Evolutionary conservation across 2,113 vertebrate species (phyloP), one percentile per base, ranked within the genome.

Genomic region (Reinhardtius hippoglossoides): DNA sequence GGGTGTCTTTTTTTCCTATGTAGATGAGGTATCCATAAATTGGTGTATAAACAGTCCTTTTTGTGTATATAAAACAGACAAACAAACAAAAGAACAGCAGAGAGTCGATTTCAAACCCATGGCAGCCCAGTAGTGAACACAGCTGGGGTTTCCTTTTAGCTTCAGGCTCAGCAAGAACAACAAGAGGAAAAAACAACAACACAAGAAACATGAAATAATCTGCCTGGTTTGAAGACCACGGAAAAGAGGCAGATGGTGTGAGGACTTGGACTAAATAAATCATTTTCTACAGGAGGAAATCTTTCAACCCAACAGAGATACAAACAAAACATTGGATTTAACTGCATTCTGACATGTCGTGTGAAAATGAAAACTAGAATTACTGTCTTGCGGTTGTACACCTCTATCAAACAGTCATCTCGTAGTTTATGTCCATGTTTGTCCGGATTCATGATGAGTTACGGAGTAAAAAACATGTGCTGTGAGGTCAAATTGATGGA

Each of bases 131-230:
- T 31, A 76, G 58, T 13, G 81, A 61, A 10, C 35, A 75, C 31
- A 74, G 52, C 23, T 69, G 71, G 56, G 54, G 60, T 78, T 88
- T 81, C 40, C 75, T 85, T 71, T 71, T 72, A 18, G 81, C 80
- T 87, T 48, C 37, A 75, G 79, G 78, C 85, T 70, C 26, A 78
- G 83, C 64, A 75, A 70, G 54, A 75, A 76, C n/a, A 76, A 60
- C 20, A 48, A 63, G 20, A 54, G 20, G 12, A 62, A 18, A 20
- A 4, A 35, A 27, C 3, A 37, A 55, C 14, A 23, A 70, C 54
- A 52, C 13, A 27, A 65, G 42, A 26, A 23, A 44, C 23, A 59
- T 72, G 10, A 68, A 78, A 77, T 74, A 75, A 60, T 81, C 60
- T 52, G 26, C 37, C 54, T 67, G 67, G 69, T 80, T 87, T 85